phyloP scores from a whole-genome alignment of 1,140 invertebrate species.

The Temnothorax nylanderi region DNA sequence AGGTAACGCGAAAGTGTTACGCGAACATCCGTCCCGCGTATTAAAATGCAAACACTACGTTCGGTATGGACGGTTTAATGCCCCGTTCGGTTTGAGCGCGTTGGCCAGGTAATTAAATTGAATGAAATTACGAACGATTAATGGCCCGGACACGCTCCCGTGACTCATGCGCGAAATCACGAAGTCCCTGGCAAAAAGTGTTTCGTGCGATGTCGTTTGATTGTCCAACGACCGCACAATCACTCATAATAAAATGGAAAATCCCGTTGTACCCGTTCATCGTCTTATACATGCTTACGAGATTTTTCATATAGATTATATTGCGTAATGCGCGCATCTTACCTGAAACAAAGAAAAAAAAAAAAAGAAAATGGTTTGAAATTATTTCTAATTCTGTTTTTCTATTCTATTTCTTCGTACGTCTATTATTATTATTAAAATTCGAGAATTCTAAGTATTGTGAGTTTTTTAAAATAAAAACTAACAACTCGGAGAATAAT shows the following conservation, averaged over 20 bases:
- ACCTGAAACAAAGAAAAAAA: background rate
- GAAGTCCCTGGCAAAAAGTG: slow-evolving; percentile 66
- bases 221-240: slow-evolving; percentile 5
- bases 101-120: slow-evolving; percentile 80
- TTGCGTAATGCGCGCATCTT: background rate
- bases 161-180: slow-evolving; percentile 68
- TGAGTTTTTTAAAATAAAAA: background rate
- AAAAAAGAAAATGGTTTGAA: background rate
- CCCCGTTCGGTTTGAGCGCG: slow-evolving; percentile 75
- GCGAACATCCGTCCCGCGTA: slow-evolving; percentile 72
- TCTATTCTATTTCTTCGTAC: background rate
- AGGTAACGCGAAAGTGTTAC: slow-evolving; percentile 74
- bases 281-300: background rate
- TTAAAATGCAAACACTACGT: slow-evolving; percentile 80
- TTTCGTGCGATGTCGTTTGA: slow-evolving; percentile 41
- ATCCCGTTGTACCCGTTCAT: background rate
- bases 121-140: slow-evolving; percentile 83
- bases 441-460: background rate
- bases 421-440: background rate
- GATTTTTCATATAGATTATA: background rate
- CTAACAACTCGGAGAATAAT: background rate
- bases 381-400: background rate
- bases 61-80: slow-evolving; percentile 76
- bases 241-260: slow-evolving; percentile 21
- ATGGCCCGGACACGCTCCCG: slow-evolving; percentile 71